Percentiles rank a stretch among this genome's conserved stretches.
phyloP scores from a whole-genome alignment of 2,113 vertebrate species.

The Dicaeum eximium region DNA sequence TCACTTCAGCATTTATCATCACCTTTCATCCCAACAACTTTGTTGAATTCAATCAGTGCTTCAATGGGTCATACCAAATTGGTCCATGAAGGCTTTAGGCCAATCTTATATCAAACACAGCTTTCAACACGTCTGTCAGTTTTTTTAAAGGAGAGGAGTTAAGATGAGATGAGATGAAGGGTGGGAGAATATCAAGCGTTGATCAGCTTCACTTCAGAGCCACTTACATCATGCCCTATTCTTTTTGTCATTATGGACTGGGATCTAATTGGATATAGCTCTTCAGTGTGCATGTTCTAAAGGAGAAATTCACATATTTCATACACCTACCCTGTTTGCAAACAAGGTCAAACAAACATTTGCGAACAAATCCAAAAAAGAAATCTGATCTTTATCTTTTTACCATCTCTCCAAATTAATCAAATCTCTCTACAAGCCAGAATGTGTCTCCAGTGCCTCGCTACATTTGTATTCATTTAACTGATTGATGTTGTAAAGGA shows the following conservation, averaged over 20 bases:
- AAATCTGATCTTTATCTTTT: background rate
- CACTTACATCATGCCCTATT: background rate
- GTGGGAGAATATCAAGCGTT: background rate
- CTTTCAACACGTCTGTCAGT: background rate
- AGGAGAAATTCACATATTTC: background rate
- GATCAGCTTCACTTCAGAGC: background rate
- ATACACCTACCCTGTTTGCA: background rate
- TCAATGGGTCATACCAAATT: background rate
- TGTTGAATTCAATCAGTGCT: background rate
- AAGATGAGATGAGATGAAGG: background rate
- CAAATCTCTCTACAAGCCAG: background rate
- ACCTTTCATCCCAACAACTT: background rate
- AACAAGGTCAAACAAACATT: background rate
- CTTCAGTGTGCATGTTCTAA: background rate
- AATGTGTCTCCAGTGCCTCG: background rate
- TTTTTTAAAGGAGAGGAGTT: background rate
- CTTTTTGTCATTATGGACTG: background rate
- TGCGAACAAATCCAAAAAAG: background rate
- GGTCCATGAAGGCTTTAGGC: background rate
- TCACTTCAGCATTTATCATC: background rate
- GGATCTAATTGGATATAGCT: fast-evolving
- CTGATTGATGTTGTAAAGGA: conserved; percentile 2
- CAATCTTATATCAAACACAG: background rate
- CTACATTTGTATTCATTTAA: background rate
- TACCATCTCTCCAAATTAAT: background rate